A percentile compares a stretch with the other conserved stretches of the same genome.
Evolutionary conservation across 1,140 invertebrate genomes (phyloP).

Genomic region (Pteromalus puparum): DNA sequence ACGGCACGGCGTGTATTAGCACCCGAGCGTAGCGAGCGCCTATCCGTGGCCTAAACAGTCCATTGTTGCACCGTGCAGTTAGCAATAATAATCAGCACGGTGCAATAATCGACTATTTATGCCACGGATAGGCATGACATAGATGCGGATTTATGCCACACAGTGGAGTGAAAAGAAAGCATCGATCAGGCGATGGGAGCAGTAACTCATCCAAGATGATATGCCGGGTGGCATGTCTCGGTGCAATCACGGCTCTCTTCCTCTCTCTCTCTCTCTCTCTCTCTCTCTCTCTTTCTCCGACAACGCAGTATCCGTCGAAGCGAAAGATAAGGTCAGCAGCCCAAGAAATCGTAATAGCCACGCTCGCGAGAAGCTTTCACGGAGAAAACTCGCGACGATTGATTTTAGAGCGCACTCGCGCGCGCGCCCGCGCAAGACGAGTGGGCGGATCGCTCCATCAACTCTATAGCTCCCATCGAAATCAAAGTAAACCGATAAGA

Average conservation of each 20-base stretch:
- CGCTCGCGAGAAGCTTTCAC: slow-evolving; percentile 10
- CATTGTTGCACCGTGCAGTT: no score
- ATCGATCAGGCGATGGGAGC: neutral
- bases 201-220: neutral
- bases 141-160: no score
- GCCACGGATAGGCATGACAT: no score
- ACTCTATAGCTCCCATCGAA: slow-evolving; percentile 5
- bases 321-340: neutral
- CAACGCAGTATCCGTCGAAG: neutral
- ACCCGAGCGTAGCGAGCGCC: no score
- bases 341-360: neutral
- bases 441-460: neutral
- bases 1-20: no score
- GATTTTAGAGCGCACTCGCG: neutral
- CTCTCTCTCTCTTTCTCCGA: neutral
- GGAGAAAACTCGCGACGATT: neutral
- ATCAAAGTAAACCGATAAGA: slow-evolving; percentile 15
- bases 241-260: neutral
- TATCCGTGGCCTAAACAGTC: no score
- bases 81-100: no score
- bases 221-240: slow-evolving; percentile 17
- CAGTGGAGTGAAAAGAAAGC: no score
- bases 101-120: no score
- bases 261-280: neutral
- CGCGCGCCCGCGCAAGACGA: neutral